Conservation (phyloP, 2,888 invertebrate species). For the Troides oblongomaculatus region DNA sequence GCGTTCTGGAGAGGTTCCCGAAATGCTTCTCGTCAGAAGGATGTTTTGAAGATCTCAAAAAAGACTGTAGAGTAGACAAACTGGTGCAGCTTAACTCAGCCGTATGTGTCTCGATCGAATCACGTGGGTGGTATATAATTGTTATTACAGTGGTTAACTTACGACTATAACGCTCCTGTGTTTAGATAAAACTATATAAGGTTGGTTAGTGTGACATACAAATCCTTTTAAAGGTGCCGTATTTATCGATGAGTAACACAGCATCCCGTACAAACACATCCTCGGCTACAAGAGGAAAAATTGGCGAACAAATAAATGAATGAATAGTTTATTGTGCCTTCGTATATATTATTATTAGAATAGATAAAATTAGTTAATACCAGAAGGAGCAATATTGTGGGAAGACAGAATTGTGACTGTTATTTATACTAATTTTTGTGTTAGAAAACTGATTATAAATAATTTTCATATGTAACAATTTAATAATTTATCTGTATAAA, state of each 20-base stretch:
- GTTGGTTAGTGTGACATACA: background rate
- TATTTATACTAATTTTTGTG: no score
- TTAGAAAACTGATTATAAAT: no score
- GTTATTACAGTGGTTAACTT: slow-evolving; percentile 16
- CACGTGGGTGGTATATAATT: slow-evolving; percentile 19
- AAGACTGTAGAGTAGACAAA: slow-evolving; percentile 14
- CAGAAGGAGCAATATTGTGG: no score
- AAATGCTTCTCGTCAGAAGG: no score
- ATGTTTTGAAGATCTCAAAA: background rate
- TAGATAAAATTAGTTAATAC: no score
- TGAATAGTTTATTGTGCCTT: no score
- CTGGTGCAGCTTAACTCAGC: slow-evolving; percentile 18
- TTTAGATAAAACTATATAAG: slow-evolving; percentile 6
- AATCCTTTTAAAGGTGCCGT: slow-evolving; percentile 1
- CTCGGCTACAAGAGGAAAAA: background rate
- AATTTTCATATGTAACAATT: no score
- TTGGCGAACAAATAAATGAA: background rate
- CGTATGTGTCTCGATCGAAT: slow-evolving; percentile 12
- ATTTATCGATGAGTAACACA: slow-evolving; percentile 2
- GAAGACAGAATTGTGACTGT: no score
- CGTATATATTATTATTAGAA: no score
- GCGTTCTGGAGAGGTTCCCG: no score
- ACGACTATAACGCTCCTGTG: slow-evolving; percentile 5
- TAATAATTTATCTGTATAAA: no score
- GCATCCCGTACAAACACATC: background rate